Conservation (phyloP, 2,888 invertebrate genomes). For the Opisthograptis luteolata region DNA sequence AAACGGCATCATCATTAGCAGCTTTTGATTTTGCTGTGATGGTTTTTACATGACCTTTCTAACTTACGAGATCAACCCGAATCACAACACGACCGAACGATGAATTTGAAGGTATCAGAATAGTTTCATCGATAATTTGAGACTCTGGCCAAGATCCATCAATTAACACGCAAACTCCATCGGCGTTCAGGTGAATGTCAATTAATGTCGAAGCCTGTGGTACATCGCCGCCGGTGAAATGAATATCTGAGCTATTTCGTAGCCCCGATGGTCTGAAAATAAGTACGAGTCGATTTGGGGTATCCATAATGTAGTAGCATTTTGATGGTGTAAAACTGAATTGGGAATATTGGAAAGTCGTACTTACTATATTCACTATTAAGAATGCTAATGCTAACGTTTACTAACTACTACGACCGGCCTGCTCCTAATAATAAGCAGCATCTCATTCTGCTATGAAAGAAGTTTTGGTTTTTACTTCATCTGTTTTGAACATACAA, state of each 20-base stretch:
- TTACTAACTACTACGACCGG: no score
- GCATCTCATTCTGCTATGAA: no score
- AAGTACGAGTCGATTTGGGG: constrained; percentile 27
- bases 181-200: constrained; percentile 72
- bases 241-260: constrained; percentile 43
- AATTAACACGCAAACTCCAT: constrained; percentile 73
- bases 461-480: no score
- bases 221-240: constrained; percentile 47
- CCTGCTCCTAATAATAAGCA: no score
- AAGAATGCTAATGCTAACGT: no score
- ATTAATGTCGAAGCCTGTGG: constrained; percentile 65
- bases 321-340: no score
- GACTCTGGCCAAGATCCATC: constrained; percentile 63
- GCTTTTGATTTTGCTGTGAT: not conserved
- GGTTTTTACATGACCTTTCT: no score
- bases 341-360: no score
- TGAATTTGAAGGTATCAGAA: constrained; percentile 24
- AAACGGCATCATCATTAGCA: not conserved
- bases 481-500: no score
- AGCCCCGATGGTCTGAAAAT: constrained; percentile 41
- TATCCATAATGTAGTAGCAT: no score
- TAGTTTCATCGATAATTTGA: constrained; percentile 44
- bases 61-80: constrained; percentile 1
- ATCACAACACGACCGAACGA: constrained; percentile 1
- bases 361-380: no score